Conservation (phyloP, 64 coral and sea anemone genomes). For the Montipora capricornis region DNA sequence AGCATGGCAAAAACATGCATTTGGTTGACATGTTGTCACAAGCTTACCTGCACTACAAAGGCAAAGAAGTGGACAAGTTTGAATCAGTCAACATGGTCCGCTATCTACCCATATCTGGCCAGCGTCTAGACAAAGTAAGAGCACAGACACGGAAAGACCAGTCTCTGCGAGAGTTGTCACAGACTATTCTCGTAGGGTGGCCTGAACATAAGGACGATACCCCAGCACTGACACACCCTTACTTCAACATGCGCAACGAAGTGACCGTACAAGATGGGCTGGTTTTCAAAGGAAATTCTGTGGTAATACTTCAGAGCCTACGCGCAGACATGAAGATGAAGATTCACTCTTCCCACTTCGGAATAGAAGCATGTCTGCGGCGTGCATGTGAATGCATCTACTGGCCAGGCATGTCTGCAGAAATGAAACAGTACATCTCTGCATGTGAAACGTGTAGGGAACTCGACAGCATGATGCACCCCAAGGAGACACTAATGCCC, state of each 20-base stretch:
- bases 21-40: background rate
- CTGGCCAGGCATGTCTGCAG: no score
- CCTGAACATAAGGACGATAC: no score
- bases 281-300: no score
- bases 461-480: background rate
- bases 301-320: constrained; percentile 31
- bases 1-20: constrained; percentile 52
- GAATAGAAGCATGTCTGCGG: no score
- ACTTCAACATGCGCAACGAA: no score
- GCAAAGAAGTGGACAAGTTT: background rate
- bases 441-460: no score
- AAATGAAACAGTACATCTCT: no score
- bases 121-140: background rate
- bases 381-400: no score
- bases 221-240: no score
- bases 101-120: no score
- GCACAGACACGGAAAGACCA: constrained; percentile 15
- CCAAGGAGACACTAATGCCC: constrained; percentile 43
- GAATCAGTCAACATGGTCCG: no score
- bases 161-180: constrained; percentile 12
- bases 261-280: no score
- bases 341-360: background rate
- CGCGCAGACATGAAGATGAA: constrained; percentile 8
- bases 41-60: background rate
- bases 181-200: background rate